Evolutionary conservation across 2,797 vertebrate species (phyloP).

Genomic region (Gobio occitaniae): DNA sequence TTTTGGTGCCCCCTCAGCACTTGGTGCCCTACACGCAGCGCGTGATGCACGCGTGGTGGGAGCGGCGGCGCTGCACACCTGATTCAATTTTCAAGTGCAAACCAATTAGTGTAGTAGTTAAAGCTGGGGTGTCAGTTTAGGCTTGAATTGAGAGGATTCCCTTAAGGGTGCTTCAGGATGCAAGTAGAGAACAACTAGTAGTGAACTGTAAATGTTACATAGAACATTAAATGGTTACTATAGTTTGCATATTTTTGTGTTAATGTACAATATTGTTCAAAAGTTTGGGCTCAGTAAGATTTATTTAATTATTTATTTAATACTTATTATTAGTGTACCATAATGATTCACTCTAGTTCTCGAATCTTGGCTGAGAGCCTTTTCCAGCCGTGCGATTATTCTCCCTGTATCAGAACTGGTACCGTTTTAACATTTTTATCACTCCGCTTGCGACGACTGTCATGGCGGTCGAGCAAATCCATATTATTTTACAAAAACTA

Average conservation of each 20-base stretch:
- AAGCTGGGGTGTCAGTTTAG: conserved; percentile 16
- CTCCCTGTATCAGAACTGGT: too few relatives aligned
- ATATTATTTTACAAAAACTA: too few relatives aligned
- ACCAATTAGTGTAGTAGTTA: conserved; percentile 22
- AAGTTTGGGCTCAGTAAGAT: background rate
- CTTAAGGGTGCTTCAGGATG: conserved; percentile 16
- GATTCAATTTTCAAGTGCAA: conserved; percentile 16
- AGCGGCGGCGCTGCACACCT: background rate
- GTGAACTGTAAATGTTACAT: background rate
- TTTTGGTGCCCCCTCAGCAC: too few relatives aligned
- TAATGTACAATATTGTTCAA: background rate
- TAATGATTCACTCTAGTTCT: too few relatives aligned
- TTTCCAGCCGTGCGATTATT: too few relatives aligned
- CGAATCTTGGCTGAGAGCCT: too few relatives aligned
- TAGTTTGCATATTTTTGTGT: background rate
- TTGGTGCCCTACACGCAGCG: too few relatives aligned
- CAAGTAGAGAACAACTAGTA: background rate
- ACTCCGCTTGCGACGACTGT: too few relatives aligned
- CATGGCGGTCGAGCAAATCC: too few relatives aligned
- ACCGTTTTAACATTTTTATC: too few relatives aligned
- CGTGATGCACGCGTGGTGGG: too few relatives aligned
- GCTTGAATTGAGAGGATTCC: conserved; percentile 1
- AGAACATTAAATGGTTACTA: background rate
- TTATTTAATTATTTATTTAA: background rate
- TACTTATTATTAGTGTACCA: background rate